phyloP scores from a whole-genome alignment of 2,797 vertebrate species.

The Hipposideros larvatus region DNA sequence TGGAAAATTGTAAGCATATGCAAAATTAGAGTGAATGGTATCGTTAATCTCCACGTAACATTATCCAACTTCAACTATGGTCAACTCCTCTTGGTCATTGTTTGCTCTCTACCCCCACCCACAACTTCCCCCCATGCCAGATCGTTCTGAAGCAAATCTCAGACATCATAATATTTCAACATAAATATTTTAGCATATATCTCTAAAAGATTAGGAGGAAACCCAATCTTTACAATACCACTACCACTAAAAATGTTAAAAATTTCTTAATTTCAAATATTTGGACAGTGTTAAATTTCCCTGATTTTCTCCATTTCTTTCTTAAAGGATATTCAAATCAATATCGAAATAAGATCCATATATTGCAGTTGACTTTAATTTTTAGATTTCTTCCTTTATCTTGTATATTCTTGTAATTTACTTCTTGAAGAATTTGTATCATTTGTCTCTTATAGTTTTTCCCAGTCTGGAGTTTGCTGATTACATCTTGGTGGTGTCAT shows the following conservation, averaged over 20 bases:
- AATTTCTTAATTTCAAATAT: slow-evolving; percentile 43
- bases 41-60: neutral
- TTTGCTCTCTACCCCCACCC: neutral
- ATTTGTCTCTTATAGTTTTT: slow-evolving; percentile 21
- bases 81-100: neutral
- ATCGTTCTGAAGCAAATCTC: slow-evolving; percentile 10
- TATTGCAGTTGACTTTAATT: neutral
- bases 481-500: neutral
- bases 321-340: slow-evolving; percentile 19
- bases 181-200: slow-evolving; percentile 46
- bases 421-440: neutral
- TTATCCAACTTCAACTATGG: neutral
- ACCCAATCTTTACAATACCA: neutral
- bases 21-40: neutral
- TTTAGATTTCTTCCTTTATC: neutral
- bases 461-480: neutral
- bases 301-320: neutral
- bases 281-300: slow-evolving; percentile 22
- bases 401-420: slow-evolving; percentile 4
- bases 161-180: neutral
- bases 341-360: neutral
- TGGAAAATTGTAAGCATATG: neutral
- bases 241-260: neutral
- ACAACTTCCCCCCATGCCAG: neutral
- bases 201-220: neutral